A percentile compares a stretch with the other conserved stretches of the same genome.
Evolutionary conservation across 2,113 vertebrate species (phyloP).

Genomic region (Pterocles gutturalis): DNA sequence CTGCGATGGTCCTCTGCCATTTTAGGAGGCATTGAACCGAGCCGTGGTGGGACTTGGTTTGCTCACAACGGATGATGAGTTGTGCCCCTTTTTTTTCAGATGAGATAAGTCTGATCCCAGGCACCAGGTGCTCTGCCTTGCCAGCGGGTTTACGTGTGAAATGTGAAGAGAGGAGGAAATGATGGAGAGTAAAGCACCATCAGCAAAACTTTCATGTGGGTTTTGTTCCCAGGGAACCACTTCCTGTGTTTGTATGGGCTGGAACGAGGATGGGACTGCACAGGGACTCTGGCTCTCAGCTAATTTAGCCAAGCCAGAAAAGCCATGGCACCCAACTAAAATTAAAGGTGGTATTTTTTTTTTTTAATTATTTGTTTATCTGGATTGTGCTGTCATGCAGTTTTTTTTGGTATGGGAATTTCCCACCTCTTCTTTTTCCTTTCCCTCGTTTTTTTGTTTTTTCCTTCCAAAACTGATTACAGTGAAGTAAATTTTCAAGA

Average conservation of each 20-base stretch:
- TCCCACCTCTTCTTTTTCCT: background rate
- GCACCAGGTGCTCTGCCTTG: conserved; percentile 11
- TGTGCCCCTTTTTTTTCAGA: background rate
- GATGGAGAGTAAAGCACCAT: background rate
- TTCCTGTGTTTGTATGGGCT: conserved; percentile 58
- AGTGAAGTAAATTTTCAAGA: background rate
- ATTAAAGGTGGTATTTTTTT: background rate
- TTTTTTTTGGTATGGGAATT: conserved; percentile 21
- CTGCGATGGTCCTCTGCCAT: fast-evolving
- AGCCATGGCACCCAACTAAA: conserved; percentile 37
- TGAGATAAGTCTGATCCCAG: background rate
- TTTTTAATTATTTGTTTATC: conserved; percentile 2
- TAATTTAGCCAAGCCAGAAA: conserved; percentile 9
- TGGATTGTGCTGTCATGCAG: conserved; percentile 30
- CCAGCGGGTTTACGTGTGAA: background rate
- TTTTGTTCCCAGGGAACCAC: conserved; percentile 68
- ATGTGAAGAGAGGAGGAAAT: conserved; percentile 11
- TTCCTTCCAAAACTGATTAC: background rate
- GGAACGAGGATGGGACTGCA: background rate
- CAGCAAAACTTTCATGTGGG: conserved; percentile 56
- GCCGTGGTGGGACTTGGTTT: background rate
- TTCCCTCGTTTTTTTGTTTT: background rate
- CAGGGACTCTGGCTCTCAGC: background rate
- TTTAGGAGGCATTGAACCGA: too few relatives aligned
- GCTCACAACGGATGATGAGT: background rate